These are phyloP conservation scores for Leucoraja erinaceus DNA, from an alignment of 2,113 vertebrate species.

Conservation along the genomic window DNA sequence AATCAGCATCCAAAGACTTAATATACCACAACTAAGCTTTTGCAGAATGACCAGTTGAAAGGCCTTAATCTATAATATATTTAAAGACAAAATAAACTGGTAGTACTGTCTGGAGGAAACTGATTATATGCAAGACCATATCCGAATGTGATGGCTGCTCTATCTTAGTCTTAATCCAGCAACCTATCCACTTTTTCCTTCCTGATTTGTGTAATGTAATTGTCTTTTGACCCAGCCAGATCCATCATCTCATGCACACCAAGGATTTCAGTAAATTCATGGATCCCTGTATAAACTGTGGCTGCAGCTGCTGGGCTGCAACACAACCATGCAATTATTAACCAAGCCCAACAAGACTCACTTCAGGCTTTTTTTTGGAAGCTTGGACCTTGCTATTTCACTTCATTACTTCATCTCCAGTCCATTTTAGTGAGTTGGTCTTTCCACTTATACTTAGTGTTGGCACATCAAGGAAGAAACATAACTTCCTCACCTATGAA, in stretches of 20 bases:
- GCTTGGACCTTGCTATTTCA: neutral
- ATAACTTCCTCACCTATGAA: neutral
- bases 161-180: neutral
- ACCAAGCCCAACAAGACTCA: neutral
- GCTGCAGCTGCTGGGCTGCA: neutral
- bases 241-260: neutral
- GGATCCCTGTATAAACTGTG: neutral
- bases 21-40: neutral
- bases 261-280: neutral
- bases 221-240: constrained; percentile 17
- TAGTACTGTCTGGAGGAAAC: neutral
- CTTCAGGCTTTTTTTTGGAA: neutral
- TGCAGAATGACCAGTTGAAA: neutral
- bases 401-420: neutral
- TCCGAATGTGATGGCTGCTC: neutral
- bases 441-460: neutral
- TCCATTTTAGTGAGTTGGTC: neutral
- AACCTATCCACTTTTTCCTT: neutral
- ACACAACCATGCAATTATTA: neutral
- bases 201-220: constrained; percentile 22
- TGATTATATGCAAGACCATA: neutral
- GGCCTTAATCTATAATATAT: neutral
- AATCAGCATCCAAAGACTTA: neutral
- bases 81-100: neutral
- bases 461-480: neutral